Evolutionary conservation across 2,113 vertebrate genomes (phyloP).

Genomic region (Astur gentilis): DNA sequence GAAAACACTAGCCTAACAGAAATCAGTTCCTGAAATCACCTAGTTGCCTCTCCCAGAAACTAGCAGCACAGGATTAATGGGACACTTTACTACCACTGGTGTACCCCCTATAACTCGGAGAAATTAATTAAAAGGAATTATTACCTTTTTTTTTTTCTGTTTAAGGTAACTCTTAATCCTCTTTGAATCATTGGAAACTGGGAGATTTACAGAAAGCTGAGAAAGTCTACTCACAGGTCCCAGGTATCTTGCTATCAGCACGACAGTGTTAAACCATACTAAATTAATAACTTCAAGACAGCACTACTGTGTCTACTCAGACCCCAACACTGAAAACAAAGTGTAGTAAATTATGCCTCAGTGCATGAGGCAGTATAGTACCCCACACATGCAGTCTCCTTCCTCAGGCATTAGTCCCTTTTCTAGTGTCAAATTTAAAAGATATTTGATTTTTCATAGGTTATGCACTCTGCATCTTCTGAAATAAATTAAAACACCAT

Average conservation of each 20-base stretch:
- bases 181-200: not conserved
- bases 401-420: not conserved
- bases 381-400: fast-evolving
- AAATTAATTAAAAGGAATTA: not conserved
- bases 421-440: not conserved
- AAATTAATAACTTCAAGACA: not conserved
- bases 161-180: not conserved
- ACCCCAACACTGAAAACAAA: not conserved
- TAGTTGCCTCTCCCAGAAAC: not conserved
- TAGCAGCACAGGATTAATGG: not conserved
- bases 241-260: not conserved
- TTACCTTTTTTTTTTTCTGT: not conserved
- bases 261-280: not conserved
- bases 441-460: not conserved
- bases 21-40: not conserved
- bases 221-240: not conserved
- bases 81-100: not conserved
- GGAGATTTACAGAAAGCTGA: not conserved
- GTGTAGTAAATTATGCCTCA: not conserved
- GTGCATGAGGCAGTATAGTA: not conserved
- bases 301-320: not conserved
- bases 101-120: not conserved
- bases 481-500: not conserved
- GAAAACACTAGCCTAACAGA: not conserved
- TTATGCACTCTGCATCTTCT: not conserved